Base-by-base conservation (phyloP, 2,797 vertebrate genomes). In the Lepilemur septentrionalis region DNA sequence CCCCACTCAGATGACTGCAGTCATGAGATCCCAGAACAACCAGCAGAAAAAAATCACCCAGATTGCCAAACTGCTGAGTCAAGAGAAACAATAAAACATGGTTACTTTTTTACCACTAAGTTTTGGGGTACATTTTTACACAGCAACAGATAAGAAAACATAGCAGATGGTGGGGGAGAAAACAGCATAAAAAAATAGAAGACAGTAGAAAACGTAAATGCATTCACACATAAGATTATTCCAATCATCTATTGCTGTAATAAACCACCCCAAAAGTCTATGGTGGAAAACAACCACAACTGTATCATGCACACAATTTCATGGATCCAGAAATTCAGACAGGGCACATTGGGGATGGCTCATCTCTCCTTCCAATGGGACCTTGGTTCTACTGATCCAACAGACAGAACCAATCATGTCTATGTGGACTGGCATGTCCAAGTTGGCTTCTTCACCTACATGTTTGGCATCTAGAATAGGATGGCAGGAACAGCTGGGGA, bases 401-500 rank as follows among this genome's bases (percentile, higher is more conserved):
- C 57, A 59, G 57, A 28, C 23, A 59, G 57, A 25, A 12, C 3
- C 50, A 14, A 0, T 30, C 63, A 12, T 1, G 61, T 57, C 38
- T 18, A 23, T 10, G 28, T 50, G 72, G 52, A 59, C 61, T n/a
- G 8, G 48, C 12, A 12, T 0, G 41, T 78, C 61, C 72, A 6
- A 38, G 6, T 4, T 13, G 83, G 32, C n/a, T 9, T 18, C 41
- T 22, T 25, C 32, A 4, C 46, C n/a, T 15, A 30, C 1, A 9
- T 23, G 87, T n/a, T 5, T 15, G 87, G 25, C n/a, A 23, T 59
- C 9, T 5, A 1, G 43, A 1, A 2, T 0, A 14, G 28, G 25
- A 17, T 20, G 41, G 50, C n/a, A n/a, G 63, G 23, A 50, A 7
- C 5, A 0, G 3, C 4, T 0, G 12, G 43, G 17, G 72, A 72